Evolutionary conservation across 2,113 vertebrate genomes (phyloP).

Genomic region (Ailuropoda melanoleuca): DNA sequence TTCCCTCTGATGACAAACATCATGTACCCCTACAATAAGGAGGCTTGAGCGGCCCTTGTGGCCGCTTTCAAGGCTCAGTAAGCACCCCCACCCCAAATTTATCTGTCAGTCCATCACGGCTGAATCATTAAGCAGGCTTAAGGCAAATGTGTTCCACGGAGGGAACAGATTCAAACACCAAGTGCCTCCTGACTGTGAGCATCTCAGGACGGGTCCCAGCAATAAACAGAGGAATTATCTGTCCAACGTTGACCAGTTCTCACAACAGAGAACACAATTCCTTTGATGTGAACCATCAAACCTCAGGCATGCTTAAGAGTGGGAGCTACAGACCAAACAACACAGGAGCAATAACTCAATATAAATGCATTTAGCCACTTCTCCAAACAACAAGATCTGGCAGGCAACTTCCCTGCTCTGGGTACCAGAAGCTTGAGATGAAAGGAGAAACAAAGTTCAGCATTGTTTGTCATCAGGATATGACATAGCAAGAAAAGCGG

Average conservation of each 20-base stretch:
- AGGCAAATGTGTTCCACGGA: conserved; percentile 83
- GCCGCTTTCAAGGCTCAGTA: conserved; percentile 58
- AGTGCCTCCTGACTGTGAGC: conserved; percentile 81
- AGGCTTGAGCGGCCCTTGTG: conserved; percentile 58
- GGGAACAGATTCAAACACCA: conserved; percentile 87
- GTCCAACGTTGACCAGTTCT: conserved; percentile 84
- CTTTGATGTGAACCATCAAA: conserved; percentile 87
- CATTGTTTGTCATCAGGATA: neutral
- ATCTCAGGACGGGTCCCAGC: conserved; percentile 83
- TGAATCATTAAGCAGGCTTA: conserved; percentile 85
- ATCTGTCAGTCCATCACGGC: conserved; percentile 84
- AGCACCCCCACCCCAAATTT: conserved; percentile 72
- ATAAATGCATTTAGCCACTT: conserved; percentile 66
- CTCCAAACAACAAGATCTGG: neutral
- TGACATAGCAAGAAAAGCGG: neutral
- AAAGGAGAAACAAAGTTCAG: conserved; percentile 3
- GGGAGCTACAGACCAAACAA: conserved; percentile 71
- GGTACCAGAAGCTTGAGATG: conserved; percentile 8
- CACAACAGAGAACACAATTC: conserved; percentile 76
- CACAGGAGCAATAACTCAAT: conserved; percentile 67
- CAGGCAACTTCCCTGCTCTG: neutral
- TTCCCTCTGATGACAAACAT: conserved; percentile 15
- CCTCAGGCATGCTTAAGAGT: conserved; percentile 75
- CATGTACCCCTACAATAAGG: conserved; percentile 63
- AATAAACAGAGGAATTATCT: conserved; percentile 87